Percentiles rank a stretch among this genome's conserved stretches.
Evolutionary conservation across 92 coral and sea anemone genomes (phyloP).

Genomic region (Umimayanthus chanpuru): DNA sequence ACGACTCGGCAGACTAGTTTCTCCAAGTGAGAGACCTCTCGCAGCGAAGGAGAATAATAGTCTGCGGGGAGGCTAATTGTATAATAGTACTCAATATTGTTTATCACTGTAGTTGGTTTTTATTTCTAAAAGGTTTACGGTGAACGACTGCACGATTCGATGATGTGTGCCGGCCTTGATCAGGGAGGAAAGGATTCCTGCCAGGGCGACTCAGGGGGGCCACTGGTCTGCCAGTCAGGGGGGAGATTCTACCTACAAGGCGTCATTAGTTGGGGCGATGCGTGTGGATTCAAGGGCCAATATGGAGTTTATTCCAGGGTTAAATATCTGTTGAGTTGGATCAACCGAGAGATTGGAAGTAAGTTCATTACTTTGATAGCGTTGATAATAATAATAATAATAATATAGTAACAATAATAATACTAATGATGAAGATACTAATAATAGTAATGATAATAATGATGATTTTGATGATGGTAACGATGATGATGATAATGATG

Average conservation of each 20-base stretch:
- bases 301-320: slow-evolving; percentile 24
- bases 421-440: too few relatives aligned
- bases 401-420: neutral
- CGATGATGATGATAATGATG: too few relatives aligned
- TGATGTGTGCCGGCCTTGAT: slow-evolving; percentile 55
- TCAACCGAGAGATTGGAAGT: slow-evolving; percentile 25
- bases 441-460: too few relatives aligned
- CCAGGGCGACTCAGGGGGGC: slow-evolving; percentile 22
- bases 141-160: neutral
- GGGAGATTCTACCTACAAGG: slow-evolving; percentile 27
- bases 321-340: slow-evolving; percentile 26
- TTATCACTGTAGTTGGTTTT: too few relatives aligned
- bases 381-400: neutral
- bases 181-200: slow-evolving; percentile 53
- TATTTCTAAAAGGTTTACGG: neutral
- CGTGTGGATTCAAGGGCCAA: slow-evolving; percentile 13
- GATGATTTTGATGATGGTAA: too few relatives aligned
- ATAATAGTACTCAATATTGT: too few relatives aligned
- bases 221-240: slow-evolving; percentile 21
- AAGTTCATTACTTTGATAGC: neutral
- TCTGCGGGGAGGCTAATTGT: too few relatives aligned
- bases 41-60: too few relatives aligned
- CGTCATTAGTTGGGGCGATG: slow-evolving; percentile 30
- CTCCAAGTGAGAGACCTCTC: too few relatives aligned
- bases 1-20: too few relatives aligned